Percentiles rank a stretch among this genome's conserved stretches.
phyloP scores from a whole-genome alignment of 2,113 vertebrate species.

The Pteronura brasiliensis region DNA sequence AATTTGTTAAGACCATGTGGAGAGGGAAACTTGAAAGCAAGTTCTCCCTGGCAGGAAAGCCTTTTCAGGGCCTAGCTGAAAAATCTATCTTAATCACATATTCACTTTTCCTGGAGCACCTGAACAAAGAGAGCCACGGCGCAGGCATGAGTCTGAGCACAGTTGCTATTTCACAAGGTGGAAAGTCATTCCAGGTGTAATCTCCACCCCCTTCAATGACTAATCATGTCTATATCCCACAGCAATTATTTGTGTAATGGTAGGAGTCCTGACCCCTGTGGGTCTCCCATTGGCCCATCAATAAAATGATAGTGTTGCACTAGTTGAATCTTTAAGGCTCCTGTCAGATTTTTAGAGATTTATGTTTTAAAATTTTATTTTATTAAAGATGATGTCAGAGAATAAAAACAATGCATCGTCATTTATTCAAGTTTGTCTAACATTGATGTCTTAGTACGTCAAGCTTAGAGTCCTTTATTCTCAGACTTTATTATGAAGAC shows the following conservation, averaged over 20 bases:
- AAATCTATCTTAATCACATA: slow-evolving; percentile 70
- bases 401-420: background rate
- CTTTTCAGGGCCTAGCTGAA: slow-evolving; percentile 42
- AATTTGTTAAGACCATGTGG: slow-evolving; percentile 72
- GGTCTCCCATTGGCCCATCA: background rate
- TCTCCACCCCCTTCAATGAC: background rate
- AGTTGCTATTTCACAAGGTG: background rate
- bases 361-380: background rate
- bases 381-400: background rate
- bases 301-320: background rate
- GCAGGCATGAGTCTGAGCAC: background rate
- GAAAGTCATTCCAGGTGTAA: background rate
- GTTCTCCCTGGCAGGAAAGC: slow-evolving; percentile 68
- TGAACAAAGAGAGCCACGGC: slow-evolving; percentile 53
- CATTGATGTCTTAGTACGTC: background rate
- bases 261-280: background rate
- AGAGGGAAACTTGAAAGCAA: slow-evolving; percentile 70
- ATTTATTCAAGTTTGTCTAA: background rate
- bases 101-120: slow-evolving; percentile 60
- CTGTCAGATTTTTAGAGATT: background rate
- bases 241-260: background rate
- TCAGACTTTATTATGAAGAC: background rate
- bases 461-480: background rate
- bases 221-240: background rate
- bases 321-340: background rate